Percentiles rank a stretch among this genome's conserved stretches.
These are phyloP conservation scores for Catalaphyllia jardinei DNA, from an alignment of 64 coral and sea anemone species.

Conservation along the genomic window DNA sequence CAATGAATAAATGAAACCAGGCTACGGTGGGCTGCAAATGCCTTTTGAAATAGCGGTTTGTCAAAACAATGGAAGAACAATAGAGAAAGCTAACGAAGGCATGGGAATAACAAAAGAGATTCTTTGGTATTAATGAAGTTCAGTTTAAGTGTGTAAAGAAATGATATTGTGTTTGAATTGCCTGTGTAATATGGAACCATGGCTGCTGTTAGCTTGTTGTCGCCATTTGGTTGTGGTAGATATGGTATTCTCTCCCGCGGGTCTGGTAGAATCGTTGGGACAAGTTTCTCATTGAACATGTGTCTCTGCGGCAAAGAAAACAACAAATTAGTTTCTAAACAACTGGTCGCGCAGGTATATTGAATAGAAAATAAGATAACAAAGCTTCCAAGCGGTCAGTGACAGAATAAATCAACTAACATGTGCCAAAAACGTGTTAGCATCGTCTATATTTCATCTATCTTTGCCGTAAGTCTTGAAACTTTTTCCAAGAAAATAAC, in stretches of 20 bases:
- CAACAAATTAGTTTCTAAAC: slow-evolving; percentile 6
- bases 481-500: not conserved
- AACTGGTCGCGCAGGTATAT: not conserved
- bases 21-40: not conserved
- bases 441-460: not conserved
- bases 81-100: not conserved
- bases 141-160: not conserved
- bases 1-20: not conserved
- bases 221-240: slow-evolving; percentile 76
- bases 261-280: slow-evolving; percentile 51
- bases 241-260: slow-evolving; percentile 44
- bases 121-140: not conserved
- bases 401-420: not conserved
- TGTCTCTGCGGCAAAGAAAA: slow-evolving; percentile 63
- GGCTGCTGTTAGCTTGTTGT: slow-evolving; percentile 87
- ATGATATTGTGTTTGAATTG: not conserved
- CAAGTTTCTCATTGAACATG: slow-evolving; percentile 91
- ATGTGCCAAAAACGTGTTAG: slow-evolving; percentile 23
- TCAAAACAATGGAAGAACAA: slow-evolving; percentile 2
- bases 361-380: not conserved
- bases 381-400: not conserved
- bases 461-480: not conserved
- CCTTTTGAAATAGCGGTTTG: not conserved
- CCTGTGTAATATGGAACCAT: slow-evolving; percentile 94
- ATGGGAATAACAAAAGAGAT: not conserved